Conservation (phyloP, 2,797 vertebrate species). For the Meda fulgida region DNA sequence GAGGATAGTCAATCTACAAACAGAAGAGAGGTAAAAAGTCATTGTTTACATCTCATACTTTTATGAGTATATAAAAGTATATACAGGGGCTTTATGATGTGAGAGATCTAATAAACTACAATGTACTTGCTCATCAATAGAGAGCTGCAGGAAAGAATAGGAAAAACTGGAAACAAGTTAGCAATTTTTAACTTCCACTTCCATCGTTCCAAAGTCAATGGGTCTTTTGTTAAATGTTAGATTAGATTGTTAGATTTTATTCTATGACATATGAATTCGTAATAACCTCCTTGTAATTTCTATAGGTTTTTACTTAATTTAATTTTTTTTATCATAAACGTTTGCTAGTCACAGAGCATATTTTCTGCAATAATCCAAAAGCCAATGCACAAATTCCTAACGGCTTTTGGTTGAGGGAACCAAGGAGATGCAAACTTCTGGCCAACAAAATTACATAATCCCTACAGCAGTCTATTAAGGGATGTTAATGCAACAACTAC, state of each 20-base stretch:
- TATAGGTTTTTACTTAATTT: background rate
- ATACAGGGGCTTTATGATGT: background rate
- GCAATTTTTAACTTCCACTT: background rate
- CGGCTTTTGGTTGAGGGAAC: background rate
- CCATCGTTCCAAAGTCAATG: background rate
- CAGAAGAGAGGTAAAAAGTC: constrained; percentile 1
- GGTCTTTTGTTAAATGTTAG: background rate
- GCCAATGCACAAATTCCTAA: background rate
- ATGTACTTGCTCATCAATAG: background rate
- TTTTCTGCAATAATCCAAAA: constrained; percentile 1
- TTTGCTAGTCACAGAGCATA: background rate
- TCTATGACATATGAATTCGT: background rate
- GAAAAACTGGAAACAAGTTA: background rate
- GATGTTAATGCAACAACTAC: background rate
- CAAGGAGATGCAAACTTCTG: background rate
- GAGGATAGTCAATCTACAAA: constrained; percentile 93
- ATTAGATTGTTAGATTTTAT: too few species aligned
- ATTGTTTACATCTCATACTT: background rate
- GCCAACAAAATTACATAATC: background rate
- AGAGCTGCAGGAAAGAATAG: background rate
- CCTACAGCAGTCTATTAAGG: background rate
- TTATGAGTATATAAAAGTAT: background rate
- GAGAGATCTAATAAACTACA: background rate
- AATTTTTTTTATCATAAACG: background rate
- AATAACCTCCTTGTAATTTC: background rate